phyloP scores from a whole-genome alignment of 2,797 vertebrate species.

The Malurus splendens region DNA sequence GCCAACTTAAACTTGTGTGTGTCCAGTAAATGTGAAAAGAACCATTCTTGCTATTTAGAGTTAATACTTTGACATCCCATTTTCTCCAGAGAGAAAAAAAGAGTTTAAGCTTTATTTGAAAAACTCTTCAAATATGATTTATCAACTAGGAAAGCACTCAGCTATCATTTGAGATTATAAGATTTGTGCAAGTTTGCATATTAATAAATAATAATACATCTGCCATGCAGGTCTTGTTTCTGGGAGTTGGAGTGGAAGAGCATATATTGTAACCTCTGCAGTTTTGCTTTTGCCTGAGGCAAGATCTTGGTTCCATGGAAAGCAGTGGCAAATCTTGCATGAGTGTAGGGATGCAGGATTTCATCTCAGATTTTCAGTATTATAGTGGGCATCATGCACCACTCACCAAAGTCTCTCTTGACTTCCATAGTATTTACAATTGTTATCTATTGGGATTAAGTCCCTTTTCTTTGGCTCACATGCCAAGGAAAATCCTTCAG shows the following conservation, averaged over 20 bases:
- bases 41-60: neutral
- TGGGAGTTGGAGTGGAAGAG: conserved; percentile 38
- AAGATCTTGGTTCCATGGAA: neutral
- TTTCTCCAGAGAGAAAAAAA: neutral
- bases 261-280: conserved; percentile 44
- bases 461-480: neutral
- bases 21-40: conserved; percentile 1
- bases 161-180: conserved; percentile 19
- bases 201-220: conserved; percentile 57
- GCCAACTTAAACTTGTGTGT: neutral
- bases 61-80: neutral
- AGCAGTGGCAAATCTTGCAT: neutral
- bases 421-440: neutral
- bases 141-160: neutral
- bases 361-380: neutral
- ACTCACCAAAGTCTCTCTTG: neutral
- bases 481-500: neutral
- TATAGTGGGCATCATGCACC: neutral
- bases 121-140: neutral
- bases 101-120: neutral
- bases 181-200: neutral
- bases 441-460: neutral
- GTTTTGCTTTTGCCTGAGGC: conserved; percentile 47
- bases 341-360: neutral
- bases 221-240: conserved; percentile 36